Conservation (phyloP, 2,797 vertebrate species). For the Scolopax bukidnonensis region DNA sequence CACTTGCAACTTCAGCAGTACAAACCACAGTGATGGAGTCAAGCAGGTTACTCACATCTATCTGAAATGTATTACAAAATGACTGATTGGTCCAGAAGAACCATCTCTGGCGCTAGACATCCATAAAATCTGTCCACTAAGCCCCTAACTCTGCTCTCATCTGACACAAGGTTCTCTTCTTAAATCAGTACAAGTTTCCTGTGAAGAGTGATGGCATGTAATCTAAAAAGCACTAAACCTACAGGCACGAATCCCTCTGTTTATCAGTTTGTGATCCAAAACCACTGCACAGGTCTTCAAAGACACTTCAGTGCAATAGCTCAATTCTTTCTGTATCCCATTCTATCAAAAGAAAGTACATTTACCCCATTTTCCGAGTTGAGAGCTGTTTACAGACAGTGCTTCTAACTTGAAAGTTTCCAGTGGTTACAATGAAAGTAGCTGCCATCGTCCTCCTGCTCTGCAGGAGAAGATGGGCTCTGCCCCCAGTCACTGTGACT, state of each 20-base stretch:
- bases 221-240: background rate
- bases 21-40: background rate
- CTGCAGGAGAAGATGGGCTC: background rate
- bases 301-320: background rate
- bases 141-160: background rate
- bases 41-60: background rate
- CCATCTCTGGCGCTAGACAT: background rate
- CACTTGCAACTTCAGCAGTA: background rate
- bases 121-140: background rate
- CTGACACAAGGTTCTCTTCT: background rate
- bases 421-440: background rate
- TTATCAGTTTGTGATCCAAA: background rate
- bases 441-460: background rate
- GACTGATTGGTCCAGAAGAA: background rate
- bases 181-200: background rate
- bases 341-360: background rate
- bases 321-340: background rate
- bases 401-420: background rate
- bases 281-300: background rate
- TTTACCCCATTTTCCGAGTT: background rate
- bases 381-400: background rate
- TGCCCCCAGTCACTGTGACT: background rate
- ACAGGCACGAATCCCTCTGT: background rate
- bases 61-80: background rate
- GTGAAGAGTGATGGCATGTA: background rate